Conservation (phyloP, 2,113 vertebrate genomes). For the Condylura cristata region DNA sequence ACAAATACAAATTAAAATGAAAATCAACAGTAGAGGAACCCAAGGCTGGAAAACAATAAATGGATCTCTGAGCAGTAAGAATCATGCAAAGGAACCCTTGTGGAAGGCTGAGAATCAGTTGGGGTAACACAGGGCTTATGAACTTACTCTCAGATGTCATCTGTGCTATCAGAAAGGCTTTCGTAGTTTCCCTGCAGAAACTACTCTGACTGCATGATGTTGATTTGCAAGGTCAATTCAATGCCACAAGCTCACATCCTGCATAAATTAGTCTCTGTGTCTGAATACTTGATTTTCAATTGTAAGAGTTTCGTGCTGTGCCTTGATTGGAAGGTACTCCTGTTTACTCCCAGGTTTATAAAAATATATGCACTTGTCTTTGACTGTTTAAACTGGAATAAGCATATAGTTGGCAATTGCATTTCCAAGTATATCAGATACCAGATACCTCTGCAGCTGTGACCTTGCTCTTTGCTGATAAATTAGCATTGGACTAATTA, state of each 20-base stretch:
- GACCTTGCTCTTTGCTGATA: conserved; percentile 5
- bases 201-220: conserved; percentile 2
- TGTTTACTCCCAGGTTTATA: conserved; percentile 23
- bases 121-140: background rate
- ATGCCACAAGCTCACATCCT: conserved; percentile 21
- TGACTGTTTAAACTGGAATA: conserved; percentile 18
- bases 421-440: background rate
- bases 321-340: conserved; percentile 38
- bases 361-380: conserved; percentile 18
- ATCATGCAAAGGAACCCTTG: background rate
- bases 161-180: background rate
- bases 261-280: conserved; percentile 52
- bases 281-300: conserved; percentile 60
- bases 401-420: background rate
- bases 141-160: background rate
- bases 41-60: background rate
- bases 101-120: background rate
- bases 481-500: conserved; percentile 3
- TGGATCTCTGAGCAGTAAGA: background rate
- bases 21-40: background rate
- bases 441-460: background rate
- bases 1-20: background rate
- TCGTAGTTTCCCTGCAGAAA: background rate
- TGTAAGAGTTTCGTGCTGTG: conserved; percentile 28
- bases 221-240: conserved; percentile 64